Evolutionary conservation across 2,797 vertebrate genomes (phyloP), one percentile per base, ranked within the genome.

Genomic region (Pogonophryne albipinna): DNA sequence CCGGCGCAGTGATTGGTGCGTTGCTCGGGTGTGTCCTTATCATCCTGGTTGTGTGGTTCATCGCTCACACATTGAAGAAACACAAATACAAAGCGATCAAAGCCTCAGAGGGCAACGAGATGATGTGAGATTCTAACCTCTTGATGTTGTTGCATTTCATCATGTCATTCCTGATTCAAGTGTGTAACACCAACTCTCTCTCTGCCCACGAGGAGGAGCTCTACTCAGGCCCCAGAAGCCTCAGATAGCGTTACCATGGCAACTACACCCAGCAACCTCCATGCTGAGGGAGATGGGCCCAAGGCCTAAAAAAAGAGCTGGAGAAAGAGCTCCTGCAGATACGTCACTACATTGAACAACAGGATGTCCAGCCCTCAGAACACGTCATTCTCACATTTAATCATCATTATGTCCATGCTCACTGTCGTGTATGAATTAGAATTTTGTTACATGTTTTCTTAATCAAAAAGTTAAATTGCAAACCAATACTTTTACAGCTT

Each of bases 31-130:
- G 87, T 3, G 34, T 84, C 27, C 85, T 94, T 1, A 87, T 94
- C n/a, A 1, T 59, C 47, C 82, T 94, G 57, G 15, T 91, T 0
- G 89, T 92, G 41, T 94, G 94, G 93, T 92, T 90, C 80, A 77
- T 93, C 49, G 44, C 74, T 58, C 91, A 92, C 87, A 80, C 60
- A 2, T 20, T 93, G 71, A 94, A 91, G 83, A 93, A 77, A 42
- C 59, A 78, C 10, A 86, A 84, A 66, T 88, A 91, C 71, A 87
- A 74, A 8, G 38, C 49, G 1, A 73, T 89, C 51, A 92, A 91
- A 53, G 65, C 10, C 2, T 20, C 66, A 1, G 82, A 84, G 50
- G 73, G 49, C 53, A 85, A 50, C 2, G 86, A 91, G 90, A 91
- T 83, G 83, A 82, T 75, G 92, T 93, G 70, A 92, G 89, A 41